Evolutionary conservation across 2,113 vertebrate genomes (phyloP), one percentile per base, ranked within the genome.

Genomic region (Aptenodytes patagonicus): DNA sequence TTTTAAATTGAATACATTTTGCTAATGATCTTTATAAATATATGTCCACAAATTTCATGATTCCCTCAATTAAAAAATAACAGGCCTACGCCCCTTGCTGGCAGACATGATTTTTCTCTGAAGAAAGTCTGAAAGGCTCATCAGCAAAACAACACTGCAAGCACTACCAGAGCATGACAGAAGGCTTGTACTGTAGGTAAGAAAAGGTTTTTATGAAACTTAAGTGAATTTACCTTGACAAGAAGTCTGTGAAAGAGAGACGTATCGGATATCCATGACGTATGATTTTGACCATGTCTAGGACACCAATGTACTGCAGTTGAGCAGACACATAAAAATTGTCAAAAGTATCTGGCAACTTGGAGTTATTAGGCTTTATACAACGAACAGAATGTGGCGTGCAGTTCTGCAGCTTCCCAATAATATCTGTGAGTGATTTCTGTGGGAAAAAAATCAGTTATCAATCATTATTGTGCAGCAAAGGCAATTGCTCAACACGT

Each of bases 251-350:
- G 96, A 99, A 99, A 94, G 98, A 97, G 83, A 99, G 98, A 61
- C 99, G 99, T 55, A 99, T 84, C 2, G 99, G 99, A 95, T 98
- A 99, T 32, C 99, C 99, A 6, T 99, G 98, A 22, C 99, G 99
- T 95, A 99, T 99, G 97, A 98, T 97, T 97, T 98, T 99, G 95
- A 99, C 99, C 99, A 99, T 99, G 90, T 99, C 99, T 77, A 99
- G 98, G 60, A 99, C 99, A 52, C 98, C 98, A 14, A 99, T 98
- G 87, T 99, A 99, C 76, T 99, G 99, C 75, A 99, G 98, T 91
- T 99, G 99, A 42, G 99, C 98, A 17, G 99, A 99, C 91, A 99
- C 99, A 68, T 99, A 99, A 95, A 98, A 97, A 97, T 98, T 98
- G 96, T 99, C 99, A 75, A 99, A 99, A 38, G 91, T 96, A 79